Base-by-base conservation (phyloP, 2,888 invertebrate genomes). In the Salticus scenicus region DNA sequence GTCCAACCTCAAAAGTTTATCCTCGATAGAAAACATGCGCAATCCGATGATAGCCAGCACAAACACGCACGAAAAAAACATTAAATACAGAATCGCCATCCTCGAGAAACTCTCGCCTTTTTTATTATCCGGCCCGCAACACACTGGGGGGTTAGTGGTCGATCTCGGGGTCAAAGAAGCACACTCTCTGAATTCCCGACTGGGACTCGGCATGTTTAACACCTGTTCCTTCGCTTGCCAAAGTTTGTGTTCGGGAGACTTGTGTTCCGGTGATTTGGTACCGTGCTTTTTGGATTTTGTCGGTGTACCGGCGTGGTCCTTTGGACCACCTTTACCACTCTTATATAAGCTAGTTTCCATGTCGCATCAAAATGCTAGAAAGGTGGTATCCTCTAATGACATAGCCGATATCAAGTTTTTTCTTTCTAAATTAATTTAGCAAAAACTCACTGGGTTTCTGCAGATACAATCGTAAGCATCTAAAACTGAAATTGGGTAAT, bases 151-250 rank as follows among this genome's bases (percentile, higher is more conserved):
- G 27, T 42, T 10, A 4, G 8, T 33, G 12, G 20, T 28, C 30
- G 42, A n/a, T 7, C 41, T 14, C 14, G 20, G 24, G 28, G 28
- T 42, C 27, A 41, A 5, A 0, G 71, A 33, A 5, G 20, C 51
- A 27, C 74, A 69, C 37, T 82, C 81, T n/a, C 81, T 69, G 51
- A 74, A 83, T 28, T 83, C 82, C 20, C 82, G 76, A 1, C 82
- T 37, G 0, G 82, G 82, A n/a, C 82, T 83, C 1, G 82, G 82
- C 82, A 83, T 83, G 41, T 42, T 83, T 4, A 83, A 30, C 31
- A 83, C 82, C 51, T 83, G 82, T 28, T 83, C 76, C 17, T 83
- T 83, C 27, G 82, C 82, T 57, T 83, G 82, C 76, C 76, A 76
- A 4, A 83, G 30, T 27, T 82, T 76, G 31, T 72, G 76, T 41